Evolutionary conservation across 2,888 invertebrate species (phyloP).

Genomic region (Rugalucina vietnamica): DNA sequence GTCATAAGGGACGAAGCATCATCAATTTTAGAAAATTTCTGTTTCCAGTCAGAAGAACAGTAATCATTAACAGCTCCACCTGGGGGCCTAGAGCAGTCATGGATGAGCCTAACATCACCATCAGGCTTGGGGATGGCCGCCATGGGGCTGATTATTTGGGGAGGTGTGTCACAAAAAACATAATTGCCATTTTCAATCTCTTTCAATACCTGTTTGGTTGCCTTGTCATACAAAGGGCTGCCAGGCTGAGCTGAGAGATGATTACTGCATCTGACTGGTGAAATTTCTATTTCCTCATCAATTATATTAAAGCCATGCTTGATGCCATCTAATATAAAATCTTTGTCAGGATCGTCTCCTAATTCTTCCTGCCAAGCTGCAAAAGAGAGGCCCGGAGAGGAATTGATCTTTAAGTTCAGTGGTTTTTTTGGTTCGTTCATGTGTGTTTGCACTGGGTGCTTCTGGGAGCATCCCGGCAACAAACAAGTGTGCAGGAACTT

Average conservation of each 20-base stretch:
- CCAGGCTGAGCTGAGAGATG: conserved; percentile 1
- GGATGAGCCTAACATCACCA: conserved; percentile 28
- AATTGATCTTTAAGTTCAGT: conserved; percentile 8
- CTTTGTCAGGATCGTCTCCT: conserved; percentile 13
- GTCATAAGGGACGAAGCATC: conserved; percentile 14
- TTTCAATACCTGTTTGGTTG: background rate
- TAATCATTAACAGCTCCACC: conserved; percentile 29
- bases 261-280: background rate
- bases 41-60: conserved; percentile 11
- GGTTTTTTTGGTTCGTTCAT: background rate
- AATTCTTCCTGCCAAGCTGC: conserved; percentile 9
- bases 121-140: conserved; percentile 25
- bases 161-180: background rate
- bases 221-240: conserved; percentile 12
- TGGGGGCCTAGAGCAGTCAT: conserved; percentile 24
- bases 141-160: conserved; percentile 23
- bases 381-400: background rate
- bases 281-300: background rate
- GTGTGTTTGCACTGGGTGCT: conserved; percentile 8
- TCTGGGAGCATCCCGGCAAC: conserved; percentile 13
- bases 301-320: conserved; percentile 7
- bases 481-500: conserved; percentile 14
- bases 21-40: conserved; percentile 31
- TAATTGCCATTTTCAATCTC: conserved; percentile 2
- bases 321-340: conserved; percentile 5